Base-by-base conservation (phyloP, 2,888 invertebrate genomes). In the Cerceris rybyensis region DNA sequence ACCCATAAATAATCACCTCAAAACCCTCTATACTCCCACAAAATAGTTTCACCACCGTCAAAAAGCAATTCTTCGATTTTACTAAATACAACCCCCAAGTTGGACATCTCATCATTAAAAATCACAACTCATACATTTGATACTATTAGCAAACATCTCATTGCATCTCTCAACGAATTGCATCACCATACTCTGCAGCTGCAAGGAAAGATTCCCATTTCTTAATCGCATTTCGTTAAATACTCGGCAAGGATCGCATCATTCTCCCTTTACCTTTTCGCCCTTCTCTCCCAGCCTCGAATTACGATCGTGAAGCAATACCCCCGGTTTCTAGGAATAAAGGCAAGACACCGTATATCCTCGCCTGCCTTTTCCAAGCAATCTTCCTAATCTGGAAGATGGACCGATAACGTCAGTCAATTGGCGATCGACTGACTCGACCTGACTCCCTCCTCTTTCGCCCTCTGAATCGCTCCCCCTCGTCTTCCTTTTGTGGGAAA, bases 351-450 rank as follows among this genome's bases (percentile, higher is more conserved):
- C 65, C 58, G 73, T 67, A 55, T 74, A 75, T 76, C 74, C 75
- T 57, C 60, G 67, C 61, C 58, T 50, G 67, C 64, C 71, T 66
- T 85, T 72, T 81, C 68, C 79, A 82, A 88, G 86, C 90, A 89
- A 91, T 90, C 90, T 87, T 90, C 90, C 88, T 91, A 91, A 91
- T 91, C 91, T 90, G 77, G 72, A 85, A 89, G 91, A 91, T 91
- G 88, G 86, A 28, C 82, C 87, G 91, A 91, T 91, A 91, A 89
- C 88, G 91, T 91, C 91, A 90, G 88, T 91, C 91, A 90, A 90
- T 91, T 89, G 91, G 88, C 90, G 91, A 91, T 90, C 88, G 90
- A 88, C 88, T 88, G 82, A 86, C 82, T 78, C 73, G 82, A 63
- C 61, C 75, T 76, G 76, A 78, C 80, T 82, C 78, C 80, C 78